These are phyloP conservation scores for Danaus chrysippus DNA, from an alignment of 2,888 invertebrate species.

Conservation along the genomic window DNA sequence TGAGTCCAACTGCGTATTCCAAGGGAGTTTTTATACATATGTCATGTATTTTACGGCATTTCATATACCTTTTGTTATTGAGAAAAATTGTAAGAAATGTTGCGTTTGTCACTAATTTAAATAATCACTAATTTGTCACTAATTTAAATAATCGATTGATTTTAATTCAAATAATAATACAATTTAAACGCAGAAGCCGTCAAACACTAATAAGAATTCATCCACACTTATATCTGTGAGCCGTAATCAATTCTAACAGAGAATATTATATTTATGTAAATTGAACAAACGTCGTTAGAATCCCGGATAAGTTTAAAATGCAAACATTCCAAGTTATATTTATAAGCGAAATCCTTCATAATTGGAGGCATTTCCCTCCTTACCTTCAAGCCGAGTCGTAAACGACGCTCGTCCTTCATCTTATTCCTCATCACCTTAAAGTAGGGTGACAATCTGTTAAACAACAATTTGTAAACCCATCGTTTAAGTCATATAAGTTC, in stretches of 20 bases:
- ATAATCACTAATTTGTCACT: too few species aligned
- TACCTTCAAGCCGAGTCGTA: constrained; percentile 24
- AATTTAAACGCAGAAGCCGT: too few species aligned
- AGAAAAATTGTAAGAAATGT: too few species aligned
- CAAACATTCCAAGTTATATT: constrained; percentile 6
- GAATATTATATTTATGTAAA: neutral
- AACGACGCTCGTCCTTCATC: constrained; percentile 26
- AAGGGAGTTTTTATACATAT: neutral
- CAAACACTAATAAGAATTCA: too few species aligned
- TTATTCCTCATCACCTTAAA: constrained; percentile 26
- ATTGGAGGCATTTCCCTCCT: constrained; percentile 23
- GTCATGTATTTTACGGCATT: too few species aligned
- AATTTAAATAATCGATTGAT: too few species aligned
- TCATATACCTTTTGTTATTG: too few species aligned
- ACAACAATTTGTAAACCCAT: neutral
- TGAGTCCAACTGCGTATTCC: neutral
- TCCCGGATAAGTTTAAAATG: neutral
- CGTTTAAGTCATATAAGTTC: too few species aligned
- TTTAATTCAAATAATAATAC: too few species aligned
- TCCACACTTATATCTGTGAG: too few species aligned
- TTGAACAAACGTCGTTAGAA: neutral
- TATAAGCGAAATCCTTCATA: constrained; percentile 22
- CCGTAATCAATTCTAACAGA: too few species aligned
- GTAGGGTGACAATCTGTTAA: neutral
- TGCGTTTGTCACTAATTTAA: too few species aligned